Evolutionary conservation across 1,140 invertebrate species (phyloP), one percentile per base, ranked within the genome.

Genomic region (Drosophila serrata): DNA sequence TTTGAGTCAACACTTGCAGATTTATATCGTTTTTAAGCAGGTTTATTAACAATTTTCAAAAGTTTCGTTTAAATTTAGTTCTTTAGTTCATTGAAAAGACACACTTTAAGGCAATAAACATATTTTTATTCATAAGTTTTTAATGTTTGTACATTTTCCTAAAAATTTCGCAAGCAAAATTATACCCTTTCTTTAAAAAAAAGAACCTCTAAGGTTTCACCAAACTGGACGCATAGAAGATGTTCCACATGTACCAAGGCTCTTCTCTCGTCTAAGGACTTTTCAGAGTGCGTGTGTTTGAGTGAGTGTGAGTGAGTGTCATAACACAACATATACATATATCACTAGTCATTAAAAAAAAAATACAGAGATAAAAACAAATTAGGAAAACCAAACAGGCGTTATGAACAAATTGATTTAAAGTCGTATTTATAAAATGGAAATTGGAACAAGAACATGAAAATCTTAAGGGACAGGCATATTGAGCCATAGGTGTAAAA

Each of bases 341-440:
- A 82, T 82, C 81, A 84, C 57, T 84, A 82, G 80, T 60, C 79
- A 81, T 80, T 74, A 79, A 75, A 31, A 31, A 31, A 31, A 45
- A 8, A 76, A 11, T n/a, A n/a, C n/a, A 56, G 12, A 55, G 31
- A 62, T 43, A 12, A 29, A n/a, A 53, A 35, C 3, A 61, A 64
- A 22, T 56, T 48, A 55, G 55, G 12, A 35, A 61, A 67, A 15
- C 48, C 43, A 69, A 49, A 64, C 57, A 51, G 33, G 60, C 64
- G 64, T 53, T 24, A 55, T 37, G 35, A 82, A 45, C 12, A 74
- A 49, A 64, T 49, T 49, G 59, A 46, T 46, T 24, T 58, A 53
- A 55, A 48, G 45, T 53, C 43, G 43, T 67, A 67, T 67, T 67
- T 67, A 31, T 67, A 67, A 67, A n/a, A 22, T 39, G 61, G 6